phyloP scores from a whole-genome alignment of 2,113 vertebrate species.

The Ictalurus punctatus region DNA sequence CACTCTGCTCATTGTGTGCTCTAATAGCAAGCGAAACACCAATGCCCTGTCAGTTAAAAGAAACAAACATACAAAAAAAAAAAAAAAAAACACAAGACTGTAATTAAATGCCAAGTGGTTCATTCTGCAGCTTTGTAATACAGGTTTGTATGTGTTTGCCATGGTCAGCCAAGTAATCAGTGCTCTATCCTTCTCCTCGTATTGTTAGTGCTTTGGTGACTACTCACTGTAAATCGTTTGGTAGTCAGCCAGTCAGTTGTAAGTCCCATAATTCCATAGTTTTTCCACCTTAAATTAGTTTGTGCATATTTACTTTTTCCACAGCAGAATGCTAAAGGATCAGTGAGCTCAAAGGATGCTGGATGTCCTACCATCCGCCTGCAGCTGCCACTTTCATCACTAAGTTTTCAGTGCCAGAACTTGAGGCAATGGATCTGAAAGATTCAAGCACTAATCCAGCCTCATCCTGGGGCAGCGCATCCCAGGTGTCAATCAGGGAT shows the following conservation, averaged over 20 bases:
- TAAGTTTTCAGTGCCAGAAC: conserved; percentile 32
- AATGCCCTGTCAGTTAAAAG: not conserved
- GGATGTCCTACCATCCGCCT: conserved; percentile 16
- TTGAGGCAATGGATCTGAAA: conserved; percentile 30
- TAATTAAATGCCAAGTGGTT: not conserved
- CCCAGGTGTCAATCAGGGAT: conserved; percentile 46
- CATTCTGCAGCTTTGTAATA: not conserved
- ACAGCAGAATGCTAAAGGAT: conserved; percentile 39
- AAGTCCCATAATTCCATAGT: conserved; percentile 28
- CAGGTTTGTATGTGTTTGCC: not conserved
- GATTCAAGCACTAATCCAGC: conserved; percentile 40
- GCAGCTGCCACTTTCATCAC: conserved; percentile 43
- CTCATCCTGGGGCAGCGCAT: conserved; percentile 41
- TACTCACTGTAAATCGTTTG: conserved; percentile 36
- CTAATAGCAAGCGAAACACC: conserved; percentile 18
- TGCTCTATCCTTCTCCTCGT: not conserved
- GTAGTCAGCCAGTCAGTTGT: conserved; percentile 36
- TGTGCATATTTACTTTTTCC: conserved; percentile 37
- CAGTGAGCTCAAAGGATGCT: conserved; percentile 17
- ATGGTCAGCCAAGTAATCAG: not conserved
- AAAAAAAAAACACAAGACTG: not conserved
- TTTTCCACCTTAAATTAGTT: conserved; percentile 25
- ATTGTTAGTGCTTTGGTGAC: not conserved
- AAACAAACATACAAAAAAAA: not conserved
- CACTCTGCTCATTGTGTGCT: not conserved